Base-by-base conservation (phyloP, 2,113 vertebrate genomes). In the Zosterops borbonicus region DNA sequence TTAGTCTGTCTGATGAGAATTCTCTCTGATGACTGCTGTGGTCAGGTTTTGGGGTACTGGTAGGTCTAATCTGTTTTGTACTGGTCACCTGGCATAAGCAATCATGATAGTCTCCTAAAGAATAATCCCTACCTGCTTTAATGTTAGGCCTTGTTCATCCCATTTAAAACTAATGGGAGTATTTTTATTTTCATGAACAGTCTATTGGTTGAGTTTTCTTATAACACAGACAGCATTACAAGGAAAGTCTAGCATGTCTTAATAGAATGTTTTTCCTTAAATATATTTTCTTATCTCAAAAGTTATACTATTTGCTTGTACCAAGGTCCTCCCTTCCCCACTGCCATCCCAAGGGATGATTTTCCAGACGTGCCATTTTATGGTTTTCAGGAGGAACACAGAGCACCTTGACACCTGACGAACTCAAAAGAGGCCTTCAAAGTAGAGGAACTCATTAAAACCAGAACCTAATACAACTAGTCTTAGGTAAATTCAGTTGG, bases 371-470 rank as follows among this genome's bases (percentile, higher is more conserved):
- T 9, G 59, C 29, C 22, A 21, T 77, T 91, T 91, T 50, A 16
- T 25, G 46, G 12, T 16, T 73, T 93, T 83, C 20, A 41, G 81
- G 69, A 74, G 22, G 52, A 92, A 29, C 69, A 53, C 9, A 93
- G 50, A 85, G 29, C 55, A 86, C 64, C 59, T 87, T 69, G 58
- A 52, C 35, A 39, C 39, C 52, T 1, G 1, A 77, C 56, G 58
- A 86, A 87, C 37, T 67, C 64, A 75, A 86, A 91, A 77, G 56
- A 58, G 24, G 20, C 28, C 49, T 81, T 92, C 60, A 89, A 95
- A 96, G 68, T 2, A 94, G 35, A 93, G 83, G 25, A 94, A 84
- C 28, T 96, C 81, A 90, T 92, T 92, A 94, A 96, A 96, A 96
- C n/a, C 18, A 92, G 80, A 83, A 55, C 49, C 33, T 69, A 50